Conservation (phyloP, 2,888 invertebrate genomes). For the Blera fallax region DNA sequence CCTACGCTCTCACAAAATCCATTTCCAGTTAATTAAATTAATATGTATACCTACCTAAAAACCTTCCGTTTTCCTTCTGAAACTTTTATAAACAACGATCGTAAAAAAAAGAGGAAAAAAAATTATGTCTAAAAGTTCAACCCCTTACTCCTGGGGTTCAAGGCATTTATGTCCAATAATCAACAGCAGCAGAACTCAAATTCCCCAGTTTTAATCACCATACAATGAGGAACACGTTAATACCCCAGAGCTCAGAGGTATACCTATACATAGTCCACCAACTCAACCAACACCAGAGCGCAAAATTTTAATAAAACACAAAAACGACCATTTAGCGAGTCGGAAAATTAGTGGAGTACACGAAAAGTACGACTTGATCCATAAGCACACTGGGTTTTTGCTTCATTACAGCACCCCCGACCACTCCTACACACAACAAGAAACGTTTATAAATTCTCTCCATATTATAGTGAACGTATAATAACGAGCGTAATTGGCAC, state of each 20-base stretch:
- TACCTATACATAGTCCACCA: not conserved
- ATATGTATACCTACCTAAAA: slow-evolving; percentile 36
- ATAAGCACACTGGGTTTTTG: slow-evolving; percentile 55
- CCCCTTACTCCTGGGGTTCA: slow-evolving; percentile 33
- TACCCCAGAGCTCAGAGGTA: slow-evolving; percentile 12
- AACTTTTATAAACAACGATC: not conserved
- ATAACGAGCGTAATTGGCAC: slow-evolving; percentile 73
- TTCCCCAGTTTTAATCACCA: slow-evolving; percentile 68
- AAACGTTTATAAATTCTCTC: slow-evolving; percentile 70
- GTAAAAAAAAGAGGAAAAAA: not conserved
- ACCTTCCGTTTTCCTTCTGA: not conserved
- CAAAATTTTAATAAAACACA: slow-evolving; percentile 69
- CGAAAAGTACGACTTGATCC: slow-evolving; percentile 62
- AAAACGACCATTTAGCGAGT: slow-evolving; percentile 72
- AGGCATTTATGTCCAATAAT: slow-evolving; percentile 70
- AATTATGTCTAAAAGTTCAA: slow-evolving; percentile 6
- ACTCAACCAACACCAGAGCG: not conserved
- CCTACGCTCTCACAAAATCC: not conserved
- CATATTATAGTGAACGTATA: slow-evolving; percentile 73
- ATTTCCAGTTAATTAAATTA: slow-evolving; percentile 29
- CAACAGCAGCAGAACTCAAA: slow-evolving; percentile 63
- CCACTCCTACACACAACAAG: slow-evolving; percentile 6
- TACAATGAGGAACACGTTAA: slow-evolving; percentile 67
- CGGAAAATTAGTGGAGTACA: slow-evolving; percentile 63
- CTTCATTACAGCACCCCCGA: not conserved